Evolutionary conservation across 1,140 invertebrate genomes (phyloP).

Genomic region (Solen grandis): DNA sequence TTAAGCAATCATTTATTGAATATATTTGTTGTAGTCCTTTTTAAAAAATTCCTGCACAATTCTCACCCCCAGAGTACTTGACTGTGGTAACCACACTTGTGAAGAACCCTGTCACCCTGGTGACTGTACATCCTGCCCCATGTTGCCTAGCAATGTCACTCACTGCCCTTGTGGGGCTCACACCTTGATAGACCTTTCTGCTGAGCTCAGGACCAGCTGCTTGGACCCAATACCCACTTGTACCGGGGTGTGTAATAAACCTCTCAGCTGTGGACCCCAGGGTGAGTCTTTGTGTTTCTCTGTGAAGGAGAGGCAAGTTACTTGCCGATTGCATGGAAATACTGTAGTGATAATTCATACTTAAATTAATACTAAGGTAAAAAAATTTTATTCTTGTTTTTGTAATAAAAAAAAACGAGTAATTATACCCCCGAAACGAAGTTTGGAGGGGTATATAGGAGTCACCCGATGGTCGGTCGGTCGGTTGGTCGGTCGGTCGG

Average conservation of each 20-base stretch:
- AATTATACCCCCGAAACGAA: too few relatives aligned
- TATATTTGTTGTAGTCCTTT: too few relatives aligned
- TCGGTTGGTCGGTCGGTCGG: too few relatives aligned
- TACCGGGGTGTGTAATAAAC: slow-evolving; percentile 89
- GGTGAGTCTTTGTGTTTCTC: slow-evolving; percentile 80
- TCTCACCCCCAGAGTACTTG: slow-evolving; percentile 69
- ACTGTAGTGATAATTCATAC: not conserved
- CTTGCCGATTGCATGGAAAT: too few relatives aligned
- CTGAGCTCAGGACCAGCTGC: slow-evolving; percentile 84
- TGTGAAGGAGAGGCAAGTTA: too few relatives aligned
- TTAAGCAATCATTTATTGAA: too few relatives aligned
- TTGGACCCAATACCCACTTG: slow-evolving; percentile 93
- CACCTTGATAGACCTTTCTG: slow-evolving; percentile 77
- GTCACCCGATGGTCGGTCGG: too few relatives aligned
- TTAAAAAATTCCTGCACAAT: too few relatives aligned
- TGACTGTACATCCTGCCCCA: slow-evolving; percentile 72
- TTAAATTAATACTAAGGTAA: not conserved
- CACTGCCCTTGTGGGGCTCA: slow-evolving; percentile 94
- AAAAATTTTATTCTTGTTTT: not conserved
- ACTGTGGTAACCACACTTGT: slow-evolving; percentile 80
- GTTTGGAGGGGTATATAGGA: too few relatives aligned
- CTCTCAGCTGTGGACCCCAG: slow-evolving; percentile 89
- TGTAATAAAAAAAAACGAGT: too few relatives aligned
- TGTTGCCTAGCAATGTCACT: slow-evolving; percentile 82
- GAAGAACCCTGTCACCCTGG: slow-evolving; percentile 76